Evolutionary conservation across 2,888 invertebrate genomes (phyloP), one percentile per base, ranked within the genome.

Genomic region (Adela reaumurella): DNA sequence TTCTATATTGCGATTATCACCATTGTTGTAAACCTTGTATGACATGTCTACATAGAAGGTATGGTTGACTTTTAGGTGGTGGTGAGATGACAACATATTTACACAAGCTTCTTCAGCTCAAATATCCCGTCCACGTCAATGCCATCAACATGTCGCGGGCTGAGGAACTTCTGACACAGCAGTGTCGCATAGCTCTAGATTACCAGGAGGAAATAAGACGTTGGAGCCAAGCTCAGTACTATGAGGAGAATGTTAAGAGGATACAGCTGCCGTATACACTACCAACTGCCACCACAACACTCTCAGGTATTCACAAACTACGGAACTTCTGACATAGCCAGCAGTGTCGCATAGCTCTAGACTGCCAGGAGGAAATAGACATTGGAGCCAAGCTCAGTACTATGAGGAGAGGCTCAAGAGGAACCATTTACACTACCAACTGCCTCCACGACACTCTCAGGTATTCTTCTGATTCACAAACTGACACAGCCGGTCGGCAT

Each of bases 111-210:
- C 79, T 97, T 41, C 96, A 97, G 70, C 81, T 97, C 41, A 96
- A 96, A 65, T 96, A 96, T 69, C 95, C 97, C 0, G 91, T 90
- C 1, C 96, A 96, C 70, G 84, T 92, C 1, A 90, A 90, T 63
- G 88, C 92, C 1, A 89, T 97, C 53, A 93, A 94, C 1, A 84
- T 91, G 56, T 92, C 90, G 50, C 82, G 95, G 52, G 88, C 90
- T 41, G 96, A 97, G 81, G 92, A 94, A 64, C 74, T 97, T 24
- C 74, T 96, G 2, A 90, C 92, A 52, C 86, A 89, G 45, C 89
- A 94, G 62, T 88, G 91, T 55, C 82, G 83, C 45, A 81, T 96
- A 51, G 88, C 94, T 0, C 64, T 84, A 0, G 87, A 94, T 65
- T 97, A 94, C 63, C 83, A 83, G 55, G 86, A 86, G 43, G 91